These are phyloP conservation scores for Darevskia mixta DNA, from an alignment of 2,797 vertebrate genomes.

Conservation along the genomic window DNA sequence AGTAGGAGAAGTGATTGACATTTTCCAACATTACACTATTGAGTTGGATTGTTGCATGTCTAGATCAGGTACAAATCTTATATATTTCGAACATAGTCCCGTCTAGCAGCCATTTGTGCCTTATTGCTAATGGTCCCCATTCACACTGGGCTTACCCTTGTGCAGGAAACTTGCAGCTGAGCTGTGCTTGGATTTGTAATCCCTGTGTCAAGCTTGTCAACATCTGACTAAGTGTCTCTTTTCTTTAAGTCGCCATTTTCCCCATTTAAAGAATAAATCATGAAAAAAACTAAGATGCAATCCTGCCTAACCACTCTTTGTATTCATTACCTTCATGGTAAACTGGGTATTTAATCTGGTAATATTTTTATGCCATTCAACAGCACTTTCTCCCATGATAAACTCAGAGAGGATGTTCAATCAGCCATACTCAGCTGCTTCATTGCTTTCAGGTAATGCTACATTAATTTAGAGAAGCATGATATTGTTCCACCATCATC, in stretches of 20 bases:
- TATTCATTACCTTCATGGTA: not conserved
- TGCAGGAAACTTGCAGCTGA: not conserved
- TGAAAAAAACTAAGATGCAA: not conserved
- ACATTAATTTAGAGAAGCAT: constrained; percentile 29
- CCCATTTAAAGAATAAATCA: not conserved
- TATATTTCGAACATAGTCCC: too few relatives aligned
- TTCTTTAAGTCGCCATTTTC: not conserved
- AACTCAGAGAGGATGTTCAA: not conserved
- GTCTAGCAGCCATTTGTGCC: too few relatives aligned
- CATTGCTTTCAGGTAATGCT: constrained; percentile 12
- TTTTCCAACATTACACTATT: too few relatives aligned
- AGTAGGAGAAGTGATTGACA: too few relatives aligned
- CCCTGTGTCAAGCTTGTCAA: not conserved
- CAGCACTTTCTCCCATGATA: not conserved
- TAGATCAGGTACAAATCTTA: too few relatives aligned
- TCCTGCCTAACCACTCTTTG: not conserved
- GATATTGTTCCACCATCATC: not conserved
- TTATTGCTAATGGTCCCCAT: not conserved
- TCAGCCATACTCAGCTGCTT: not conserved
- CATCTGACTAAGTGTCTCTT: not conserved
- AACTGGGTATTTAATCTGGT: not conserved
- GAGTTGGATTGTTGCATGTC: too few relatives aligned
- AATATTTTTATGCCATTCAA: constrained; percentile 8
- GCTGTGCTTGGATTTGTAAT: not conserved
- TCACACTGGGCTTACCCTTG: not conserved